phyloP scores from a whole-genome alignment of 2,113 vertebrate genomes.

The Pygoscelis antarcticus region DNA sequence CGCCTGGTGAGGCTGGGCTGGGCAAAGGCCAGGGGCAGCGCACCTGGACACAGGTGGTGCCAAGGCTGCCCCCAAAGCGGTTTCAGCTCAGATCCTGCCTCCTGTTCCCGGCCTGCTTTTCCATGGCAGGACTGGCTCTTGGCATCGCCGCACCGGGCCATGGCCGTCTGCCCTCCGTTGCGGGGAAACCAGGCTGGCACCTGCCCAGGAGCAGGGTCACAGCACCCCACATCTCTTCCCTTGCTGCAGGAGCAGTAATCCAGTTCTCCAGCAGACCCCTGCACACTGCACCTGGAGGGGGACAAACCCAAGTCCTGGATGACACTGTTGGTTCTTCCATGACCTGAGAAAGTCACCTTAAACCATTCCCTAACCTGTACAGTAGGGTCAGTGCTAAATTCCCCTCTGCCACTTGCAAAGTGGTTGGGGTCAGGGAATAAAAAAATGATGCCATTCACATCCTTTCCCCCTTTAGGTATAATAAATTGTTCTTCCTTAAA shows the following conservation, averaged over 20 bases:
- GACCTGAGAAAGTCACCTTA: neutral
- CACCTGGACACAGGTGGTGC: neutral
- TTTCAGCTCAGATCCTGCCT: neutral
- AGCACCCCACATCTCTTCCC: neutral
- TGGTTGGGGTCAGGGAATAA: neutral
- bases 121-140: neutral
- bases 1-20: neutral
- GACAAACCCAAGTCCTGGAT: fast-evolving
- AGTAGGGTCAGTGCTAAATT: neutral
- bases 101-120: neutral
- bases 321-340: neutral
- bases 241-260: neutral
- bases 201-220: neutral
- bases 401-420: neutral
- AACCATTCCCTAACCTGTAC: neutral
- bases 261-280: neutral
- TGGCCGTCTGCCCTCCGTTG: neutral
- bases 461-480: neutral
- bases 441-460: fast-evolving
- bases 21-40: neutral
- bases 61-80: neutral
- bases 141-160: fast-evolving
- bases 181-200: neutral
- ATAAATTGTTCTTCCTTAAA: neutral
- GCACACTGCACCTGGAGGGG: neutral